These are phyloP conservation scores for Megaustenia siamemsis DNA, from an alignment of 2,888 invertebrate species.

Conservation along the genomic window DNA sequence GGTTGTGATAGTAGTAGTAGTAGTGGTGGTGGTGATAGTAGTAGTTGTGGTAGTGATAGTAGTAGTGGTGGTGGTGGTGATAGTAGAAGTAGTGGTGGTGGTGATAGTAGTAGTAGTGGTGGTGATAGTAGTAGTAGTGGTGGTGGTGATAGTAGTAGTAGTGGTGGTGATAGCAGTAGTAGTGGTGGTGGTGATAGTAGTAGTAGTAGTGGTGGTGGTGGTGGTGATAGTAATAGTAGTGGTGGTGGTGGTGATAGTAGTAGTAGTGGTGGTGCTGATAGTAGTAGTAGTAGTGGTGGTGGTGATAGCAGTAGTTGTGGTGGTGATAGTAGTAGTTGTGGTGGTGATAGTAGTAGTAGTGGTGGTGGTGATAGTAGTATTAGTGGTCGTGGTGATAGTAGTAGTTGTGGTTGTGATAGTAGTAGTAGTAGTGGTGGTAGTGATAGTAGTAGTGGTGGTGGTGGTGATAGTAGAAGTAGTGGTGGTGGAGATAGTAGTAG, in stretches of 20 bases:
- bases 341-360: neutral
- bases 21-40: neutral
- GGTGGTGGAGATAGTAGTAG: no score
- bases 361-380: neutral
- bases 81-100: neutral
- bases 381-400: no score
- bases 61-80: neutral
- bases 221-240: neutral
- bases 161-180: neutral
- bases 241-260: slow-evolving; percentile 4
- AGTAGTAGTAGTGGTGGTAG: no score
- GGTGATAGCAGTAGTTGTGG: slow-evolving; percentile 19
- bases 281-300: slow-evolving; percentile 25
- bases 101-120: neutral
- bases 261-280: slow-evolving; percentile 7
- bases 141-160: neutral
- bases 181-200: neutral
- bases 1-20: neutral
- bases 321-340: slow-evolving; percentile 22
- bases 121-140: neutral
- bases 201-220: neutral
- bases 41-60: neutral
- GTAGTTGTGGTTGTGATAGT: no score
- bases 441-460: no score
- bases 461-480: no score